phyloP scores from a whole-genome alignment of 2,797 vertebrate species.

The Helicolenus hilgendorfi region DNA sequence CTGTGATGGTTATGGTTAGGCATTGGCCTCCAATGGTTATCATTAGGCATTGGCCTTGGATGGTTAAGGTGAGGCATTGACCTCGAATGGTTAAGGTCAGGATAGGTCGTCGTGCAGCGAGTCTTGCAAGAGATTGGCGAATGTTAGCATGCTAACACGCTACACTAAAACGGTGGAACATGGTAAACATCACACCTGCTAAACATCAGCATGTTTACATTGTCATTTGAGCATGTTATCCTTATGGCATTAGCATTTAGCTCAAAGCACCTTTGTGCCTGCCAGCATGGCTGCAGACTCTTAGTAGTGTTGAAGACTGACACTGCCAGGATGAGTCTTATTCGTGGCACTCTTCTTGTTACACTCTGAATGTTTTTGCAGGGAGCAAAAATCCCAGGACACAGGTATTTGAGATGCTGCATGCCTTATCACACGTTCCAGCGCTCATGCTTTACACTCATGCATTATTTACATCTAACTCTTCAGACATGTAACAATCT shows the following conservation, averaged over 20 bases:
- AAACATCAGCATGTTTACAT: background rate
- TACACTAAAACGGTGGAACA: background rate
- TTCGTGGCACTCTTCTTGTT: slow-evolving; percentile 7
- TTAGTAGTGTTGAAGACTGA: background rate
- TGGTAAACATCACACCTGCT: background rate
- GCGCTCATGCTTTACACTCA: slow-evolving; percentile 16
- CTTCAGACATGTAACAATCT: slow-evolving; percentile 24
- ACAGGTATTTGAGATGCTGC: slow-evolving; percentile 8
- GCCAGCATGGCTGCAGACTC: background rate
- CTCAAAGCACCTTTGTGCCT: background rate
- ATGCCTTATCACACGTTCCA: slow-evolving; percentile 27
- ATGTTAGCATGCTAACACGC: background rate
- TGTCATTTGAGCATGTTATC: background rate
- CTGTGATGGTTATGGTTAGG: no score
- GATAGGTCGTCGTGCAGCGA: no score
- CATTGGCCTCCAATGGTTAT: accelerated
- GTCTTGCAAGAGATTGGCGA: background rate
- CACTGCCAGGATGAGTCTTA: background rate
- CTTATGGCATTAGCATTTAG: background rate
- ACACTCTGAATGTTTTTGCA: slow-evolving; percentile 18
- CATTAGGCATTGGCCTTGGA: accelerated
- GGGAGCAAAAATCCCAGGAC: slow-evolving; percentile 1
- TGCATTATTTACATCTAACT: slow-evolving; percentile 41
- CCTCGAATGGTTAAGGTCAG: accelerated
- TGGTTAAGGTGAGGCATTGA: no score